Evolutionary conservation across 2,113 vertebrate genomes (phyloP).

Genomic region (Sphyrna mokarran): DNA sequence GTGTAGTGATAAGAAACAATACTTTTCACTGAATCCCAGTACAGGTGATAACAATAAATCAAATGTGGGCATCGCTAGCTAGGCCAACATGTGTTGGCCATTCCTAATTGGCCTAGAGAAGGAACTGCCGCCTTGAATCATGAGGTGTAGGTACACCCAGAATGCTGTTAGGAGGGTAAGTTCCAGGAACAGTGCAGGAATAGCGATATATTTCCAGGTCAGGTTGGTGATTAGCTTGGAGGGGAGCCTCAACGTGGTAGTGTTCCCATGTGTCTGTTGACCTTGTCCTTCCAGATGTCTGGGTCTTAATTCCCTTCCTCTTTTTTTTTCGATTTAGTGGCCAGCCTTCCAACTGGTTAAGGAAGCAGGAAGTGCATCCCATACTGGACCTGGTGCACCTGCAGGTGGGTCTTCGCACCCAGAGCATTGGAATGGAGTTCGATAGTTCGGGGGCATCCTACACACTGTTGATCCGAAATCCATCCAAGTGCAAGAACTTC

Average conservation of each 20-base stretch:
- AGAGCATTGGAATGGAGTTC: slow-evolving; percentile 76
- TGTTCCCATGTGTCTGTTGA: not conserved
- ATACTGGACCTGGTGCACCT: slow-evolving; percentile 69
- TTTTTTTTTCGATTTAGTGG: slow-evolving; percentile 52
- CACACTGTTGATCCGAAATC: slow-evolving; percentile 72
- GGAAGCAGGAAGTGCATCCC: slow-evolving; percentile 61
- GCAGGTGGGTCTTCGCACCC: slow-evolving; percentile 75
- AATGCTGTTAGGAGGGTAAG: no score
- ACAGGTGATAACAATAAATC: no score
- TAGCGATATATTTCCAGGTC: no score
- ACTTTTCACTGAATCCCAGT: no score
- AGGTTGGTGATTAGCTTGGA: not conserved
- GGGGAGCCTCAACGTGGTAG: not conserved
- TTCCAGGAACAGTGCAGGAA: no score
- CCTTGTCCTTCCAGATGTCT: not conserved
- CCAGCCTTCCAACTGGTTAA: slow-evolving; percentile 74
- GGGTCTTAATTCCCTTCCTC: not conserved
- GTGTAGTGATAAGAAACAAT: no score
- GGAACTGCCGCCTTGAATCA: no score
- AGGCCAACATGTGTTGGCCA: no score
- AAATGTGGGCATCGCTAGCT: no score
- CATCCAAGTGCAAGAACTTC: slow-evolving; percentile 66
- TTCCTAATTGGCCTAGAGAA: no score
- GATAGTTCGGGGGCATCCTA: slow-evolving; percentile 62
- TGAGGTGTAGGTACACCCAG: no score